Evolutionary conservation across 2,888 invertebrate genomes (phyloP).

Genomic region (Pasiphila rectangulata): DNA sequence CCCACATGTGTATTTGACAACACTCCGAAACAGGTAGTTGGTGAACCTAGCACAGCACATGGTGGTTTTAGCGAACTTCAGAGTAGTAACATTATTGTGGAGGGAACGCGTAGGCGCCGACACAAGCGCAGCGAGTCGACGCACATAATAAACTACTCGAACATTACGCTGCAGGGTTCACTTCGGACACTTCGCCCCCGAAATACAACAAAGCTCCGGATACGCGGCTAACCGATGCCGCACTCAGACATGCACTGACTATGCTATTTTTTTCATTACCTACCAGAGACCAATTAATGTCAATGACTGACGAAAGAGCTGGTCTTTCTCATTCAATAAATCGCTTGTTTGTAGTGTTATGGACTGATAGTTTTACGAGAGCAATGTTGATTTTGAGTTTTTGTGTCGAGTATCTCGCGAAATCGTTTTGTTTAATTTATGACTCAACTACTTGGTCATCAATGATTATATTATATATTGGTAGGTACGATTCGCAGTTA

Average conservation of each 20-base stretch:
- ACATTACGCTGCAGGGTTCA: constrained; percentile 44
- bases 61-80: constrained; percentile 52
- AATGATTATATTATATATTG: constrained; percentile 12
- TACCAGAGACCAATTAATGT: constrained; percentile 65
- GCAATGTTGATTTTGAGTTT: constrained; percentile 19
- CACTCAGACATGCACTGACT: constrained; percentile 65
- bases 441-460: constrained; percentile 9
- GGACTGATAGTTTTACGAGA: constrained; percentile 36
- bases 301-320: constrained; percentile 69
- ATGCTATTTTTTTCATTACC: constrained; percentile 60
- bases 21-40: constrained; percentile 72
- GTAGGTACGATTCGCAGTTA: too few species aligned
- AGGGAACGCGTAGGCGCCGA: constrained; percentile 42
- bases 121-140: constrained; percentile 52
- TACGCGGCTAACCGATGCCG: constrained; percentile 46
- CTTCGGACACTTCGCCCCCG: constrained; percentile 48
- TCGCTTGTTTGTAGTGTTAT: constrained; percentile 46
- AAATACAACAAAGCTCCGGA: constrained; percentile 51
- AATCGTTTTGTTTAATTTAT: constrained; percentile 17
- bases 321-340: constrained; percentile 55
- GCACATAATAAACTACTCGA: constrained; percentile 66
- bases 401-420: constrained; percentile 9
- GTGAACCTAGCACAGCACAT: constrained; percentile 74
- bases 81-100: constrained; percentile 64
- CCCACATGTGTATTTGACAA: constrained; percentile 77